These are phyloP conservation scores for Erethizon dorsatum DNA, from an alignment of 2,797 vertebrate genomes.

Conservation along the genomic window DNA sequence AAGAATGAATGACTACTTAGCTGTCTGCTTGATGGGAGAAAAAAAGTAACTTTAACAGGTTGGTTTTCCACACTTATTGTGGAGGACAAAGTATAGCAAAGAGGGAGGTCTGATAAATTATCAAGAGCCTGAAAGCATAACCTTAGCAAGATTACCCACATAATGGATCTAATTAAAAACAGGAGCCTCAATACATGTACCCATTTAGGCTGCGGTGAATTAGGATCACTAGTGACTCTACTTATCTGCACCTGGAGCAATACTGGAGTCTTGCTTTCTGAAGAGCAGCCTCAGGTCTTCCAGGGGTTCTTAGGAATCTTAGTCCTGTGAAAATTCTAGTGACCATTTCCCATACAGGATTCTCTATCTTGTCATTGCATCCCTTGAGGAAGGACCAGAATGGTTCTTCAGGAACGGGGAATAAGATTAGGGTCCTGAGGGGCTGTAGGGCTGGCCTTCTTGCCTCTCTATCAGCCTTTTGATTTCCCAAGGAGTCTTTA, in stretches of 20 bases:
- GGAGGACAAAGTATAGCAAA: not conserved
- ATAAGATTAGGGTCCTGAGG: not conserved
- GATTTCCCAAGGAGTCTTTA: not conserved
- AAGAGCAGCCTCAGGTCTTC: not conserved
- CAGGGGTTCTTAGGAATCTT: not conserved
- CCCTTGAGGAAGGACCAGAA: not conserved
- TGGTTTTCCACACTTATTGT: not conserved
- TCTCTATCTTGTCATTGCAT: not conserved
- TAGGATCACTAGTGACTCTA: not conserved
- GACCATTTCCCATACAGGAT: not conserved
- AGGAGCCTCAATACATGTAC: not conserved
- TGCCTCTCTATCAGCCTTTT: not conserved
- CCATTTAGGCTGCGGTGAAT: not conserved
- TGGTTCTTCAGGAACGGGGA: not conserved
- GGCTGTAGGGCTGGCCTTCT: not conserved
- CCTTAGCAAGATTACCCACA: not conserved
- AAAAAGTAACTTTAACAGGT: not conserved
- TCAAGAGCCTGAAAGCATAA: not conserved
- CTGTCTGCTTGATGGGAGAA: not conserved
- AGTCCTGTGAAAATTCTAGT: not conserved
- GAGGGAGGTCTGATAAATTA: not conserved
- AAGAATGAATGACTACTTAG: not conserved
- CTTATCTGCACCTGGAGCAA: not conserved
- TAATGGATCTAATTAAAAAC: not conserved
- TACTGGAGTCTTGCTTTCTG: not conserved